Base-by-base conservation (phyloP, 2,888 invertebrate species). In the Sphaerophoria rueppellii region DNA sequence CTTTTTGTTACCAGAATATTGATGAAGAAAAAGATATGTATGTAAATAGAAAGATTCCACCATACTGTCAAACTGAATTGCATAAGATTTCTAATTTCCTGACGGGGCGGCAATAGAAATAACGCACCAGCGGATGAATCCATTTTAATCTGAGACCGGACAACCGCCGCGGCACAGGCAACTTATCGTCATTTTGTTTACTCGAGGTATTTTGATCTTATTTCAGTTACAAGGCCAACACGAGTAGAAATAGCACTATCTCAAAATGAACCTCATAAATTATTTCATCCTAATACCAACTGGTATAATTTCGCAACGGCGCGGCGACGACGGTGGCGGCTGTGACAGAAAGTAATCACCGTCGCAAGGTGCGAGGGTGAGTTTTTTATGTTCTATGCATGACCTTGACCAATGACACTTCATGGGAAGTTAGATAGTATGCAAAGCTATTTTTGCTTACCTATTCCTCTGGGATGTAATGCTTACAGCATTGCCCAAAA, bases 401-500 rank as follows among this genome's bases (percentile, higher is more conserved):
- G 78, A 78, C 82, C 78, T 78, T 82, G 70, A 5, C 24, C 24
- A 82, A 78, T 78, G 82, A 78, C 78, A 69, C 52, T 73, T 69
- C 34, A 52, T 58, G 32, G 9, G 63, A 11, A 43, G 60, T 16
- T 48, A 58, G 34, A 46, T 61, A 34, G 34, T 2, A 48, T 6
- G 35, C 0, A 34, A 4, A 63, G 9, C 32, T 6, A 16, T 50
- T 43, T 0, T n/a, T 43, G 85, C 88, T 87, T 87, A 89, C 89
- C 87, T 86, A 65, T 87, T 87, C 37, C 88, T 72, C 54, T 50
- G 81, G 16, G 87, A 71, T 12, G 78, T 87, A 11, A 77, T 72
- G 70, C 77, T 87, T 54, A 86, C 72, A 65, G 87, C 86, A 69
- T 82, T 77, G 52, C 86, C 83, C n/a, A 89, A 70, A 24, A 87